These are phyloP conservation scores for Halichoerus grypus DNA, from an alignment of 2,113 vertebrate species.

Conservation along the genomic window DNA sequence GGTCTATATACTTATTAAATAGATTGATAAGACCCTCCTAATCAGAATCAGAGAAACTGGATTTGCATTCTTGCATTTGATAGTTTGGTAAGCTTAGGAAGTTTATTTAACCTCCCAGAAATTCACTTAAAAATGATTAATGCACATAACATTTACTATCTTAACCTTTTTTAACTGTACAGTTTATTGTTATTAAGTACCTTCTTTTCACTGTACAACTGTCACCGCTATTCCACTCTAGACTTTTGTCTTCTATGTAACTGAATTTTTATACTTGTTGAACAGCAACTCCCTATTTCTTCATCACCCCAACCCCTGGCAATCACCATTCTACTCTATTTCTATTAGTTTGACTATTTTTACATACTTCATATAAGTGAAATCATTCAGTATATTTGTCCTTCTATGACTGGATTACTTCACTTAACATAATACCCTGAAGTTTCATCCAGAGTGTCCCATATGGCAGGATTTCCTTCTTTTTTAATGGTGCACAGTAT, in stretches of 20 bases:
- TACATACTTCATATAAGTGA: background rate
- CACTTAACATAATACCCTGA: background rate
- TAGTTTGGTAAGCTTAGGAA: background rate
- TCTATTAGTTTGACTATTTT: background rate
- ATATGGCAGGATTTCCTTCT: background rate
- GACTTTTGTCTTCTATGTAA: background rate
- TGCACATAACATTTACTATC: background rate
- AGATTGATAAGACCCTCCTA: background rate
- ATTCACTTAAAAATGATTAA: background rate
- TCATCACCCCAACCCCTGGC: accelerated
- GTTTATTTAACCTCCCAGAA: background rate
- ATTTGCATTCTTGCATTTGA: background rate
- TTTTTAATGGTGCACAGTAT: background rate
- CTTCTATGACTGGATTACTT: background rate
- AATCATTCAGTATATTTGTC: background rate
- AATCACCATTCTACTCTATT: background rate
- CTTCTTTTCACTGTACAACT: background rate
- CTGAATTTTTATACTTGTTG: background rate
- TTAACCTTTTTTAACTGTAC: background rate
- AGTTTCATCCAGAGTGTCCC: background rate
- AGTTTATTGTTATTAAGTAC: background rate
- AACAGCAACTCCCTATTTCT: background rate
- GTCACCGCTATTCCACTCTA: background rate
- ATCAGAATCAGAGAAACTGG: background rate
- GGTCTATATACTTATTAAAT: background rate